Percentiles rank a stretch among this genome's conserved stretches.
phyloP scores from a whole-genome alignment of 2,888 invertebrate species.

The Lochmaea crataegi region DNA sequence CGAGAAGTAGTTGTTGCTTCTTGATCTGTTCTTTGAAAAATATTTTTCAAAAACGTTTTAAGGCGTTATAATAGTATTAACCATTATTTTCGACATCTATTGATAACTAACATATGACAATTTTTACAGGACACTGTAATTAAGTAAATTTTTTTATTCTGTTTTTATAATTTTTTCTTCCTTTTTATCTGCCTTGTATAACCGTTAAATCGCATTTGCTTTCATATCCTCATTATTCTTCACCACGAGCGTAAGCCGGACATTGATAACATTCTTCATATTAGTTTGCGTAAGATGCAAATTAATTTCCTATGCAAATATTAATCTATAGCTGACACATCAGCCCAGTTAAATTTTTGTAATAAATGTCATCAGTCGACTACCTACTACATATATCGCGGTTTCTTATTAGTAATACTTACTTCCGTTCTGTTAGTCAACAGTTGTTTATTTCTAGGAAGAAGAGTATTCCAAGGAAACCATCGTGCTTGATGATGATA shows the following conservation, averaged over 20 bases:
- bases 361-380: background rate
- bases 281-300: background rate
- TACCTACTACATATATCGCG: background rate
- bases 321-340: background rate
- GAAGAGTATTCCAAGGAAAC: background rate
- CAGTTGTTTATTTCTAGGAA: conserved; percentile 2
- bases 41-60: no score
- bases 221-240: background rate
- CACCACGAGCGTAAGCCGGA: background rate
- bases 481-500: background rate
- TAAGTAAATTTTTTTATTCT: no score
- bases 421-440: background rate
- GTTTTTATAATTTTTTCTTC: no score
- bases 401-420: background rate
- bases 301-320: background rate
- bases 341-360: background rate
- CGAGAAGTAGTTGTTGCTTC: no score
- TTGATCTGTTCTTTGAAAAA: no score
- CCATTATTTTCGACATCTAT: no score
- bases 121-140: no score
- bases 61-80: no score
- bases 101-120: no score
- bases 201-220: background rate
- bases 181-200: background rate
- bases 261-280: background rate